Base-by-base conservation (phyloP, 2,113 vertebrate species). In the Melozone crissalis region DNA sequence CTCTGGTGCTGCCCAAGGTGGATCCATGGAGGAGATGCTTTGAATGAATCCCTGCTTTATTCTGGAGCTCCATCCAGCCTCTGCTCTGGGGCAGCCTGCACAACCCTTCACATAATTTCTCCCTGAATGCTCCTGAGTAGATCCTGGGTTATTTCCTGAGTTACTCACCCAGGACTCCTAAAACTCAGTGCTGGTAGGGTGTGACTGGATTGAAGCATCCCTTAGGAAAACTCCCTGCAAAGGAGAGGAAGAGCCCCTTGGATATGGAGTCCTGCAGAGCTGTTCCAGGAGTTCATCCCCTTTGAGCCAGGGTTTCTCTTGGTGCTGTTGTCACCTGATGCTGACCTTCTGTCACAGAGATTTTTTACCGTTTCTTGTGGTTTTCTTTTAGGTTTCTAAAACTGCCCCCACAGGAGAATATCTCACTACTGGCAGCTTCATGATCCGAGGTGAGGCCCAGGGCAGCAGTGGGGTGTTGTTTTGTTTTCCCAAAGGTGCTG, bases 361-460 rank as follows among this genome's bases (percentile, higher is more conserved):
- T 19, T n/a, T 49, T 37, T 51, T 9, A 24, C 3, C 31, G 19
- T 20, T 10, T 20, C 0, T 72, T 3, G 0, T 76, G 30, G 17
- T 46, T 82, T 68, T 24, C 8, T 49, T 68, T 37, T 27, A 99
- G 99, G 99, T 99, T 57, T 99, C 99, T 58, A 99, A 99, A 97
- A 99, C 99, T 2, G 99, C 99, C 35, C 99, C 99, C 30, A 99
- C 99, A 3, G 99, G 99, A 98, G 99, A 99, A 78, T 99, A 99
- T 86, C 98, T 99, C 96, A 99, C 99, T 46, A 99, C 99, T 41
- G 99, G 99, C 79, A 99, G 99, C 95, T 99, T 99, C 98, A 99
- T 99, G 99, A 99, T 99, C 94, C 97, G 99, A 99, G 99, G 99
- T 99, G 97, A 98, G 95, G 46, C n/a, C 3, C 61, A 4, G 20